phyloP scores from a whole-genome alignment of 2,888 invertebrate species.

The Euzetes globulus region DNA sequence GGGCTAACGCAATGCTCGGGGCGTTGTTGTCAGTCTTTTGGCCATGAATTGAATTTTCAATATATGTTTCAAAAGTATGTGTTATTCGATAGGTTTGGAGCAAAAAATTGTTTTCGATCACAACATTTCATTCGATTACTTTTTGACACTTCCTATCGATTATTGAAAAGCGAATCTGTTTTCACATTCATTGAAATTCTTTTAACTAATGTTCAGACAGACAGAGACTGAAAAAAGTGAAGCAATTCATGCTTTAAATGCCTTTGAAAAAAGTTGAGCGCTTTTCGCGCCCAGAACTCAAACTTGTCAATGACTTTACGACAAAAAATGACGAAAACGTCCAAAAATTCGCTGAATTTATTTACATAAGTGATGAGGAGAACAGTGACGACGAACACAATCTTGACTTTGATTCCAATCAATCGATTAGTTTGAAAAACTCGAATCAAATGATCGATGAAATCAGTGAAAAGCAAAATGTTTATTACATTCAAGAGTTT shows the following conservation, averaged over 20 bases:
- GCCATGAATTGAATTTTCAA: background rate
- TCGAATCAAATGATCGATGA: constrained; percentile 1
- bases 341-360: constrained; percentile 13
- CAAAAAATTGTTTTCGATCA: background rate
- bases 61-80: background rate
- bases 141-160: too few species aligned
- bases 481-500: background rate
- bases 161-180: too few species aligned
- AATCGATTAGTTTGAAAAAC: background rate
- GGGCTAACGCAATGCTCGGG: background rate
- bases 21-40: background rate
- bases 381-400: background rate
- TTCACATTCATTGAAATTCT: too few species aligned
- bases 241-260: background rate
- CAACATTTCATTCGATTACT: too few species aligned
- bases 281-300: background rate
- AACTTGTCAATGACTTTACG: background rate
- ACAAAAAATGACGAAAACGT: background rate
- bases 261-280: constrained; percentile 4
- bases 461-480: background rate
- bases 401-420: background rate
- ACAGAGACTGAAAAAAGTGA: background rate
- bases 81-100: background rate
- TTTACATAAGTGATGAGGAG: constrained; percentile 10
- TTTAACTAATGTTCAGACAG: too few species aligned